Conservation (phyloP, 2,888 invertebrate species). For the Proisotoma minuta region DNA sequence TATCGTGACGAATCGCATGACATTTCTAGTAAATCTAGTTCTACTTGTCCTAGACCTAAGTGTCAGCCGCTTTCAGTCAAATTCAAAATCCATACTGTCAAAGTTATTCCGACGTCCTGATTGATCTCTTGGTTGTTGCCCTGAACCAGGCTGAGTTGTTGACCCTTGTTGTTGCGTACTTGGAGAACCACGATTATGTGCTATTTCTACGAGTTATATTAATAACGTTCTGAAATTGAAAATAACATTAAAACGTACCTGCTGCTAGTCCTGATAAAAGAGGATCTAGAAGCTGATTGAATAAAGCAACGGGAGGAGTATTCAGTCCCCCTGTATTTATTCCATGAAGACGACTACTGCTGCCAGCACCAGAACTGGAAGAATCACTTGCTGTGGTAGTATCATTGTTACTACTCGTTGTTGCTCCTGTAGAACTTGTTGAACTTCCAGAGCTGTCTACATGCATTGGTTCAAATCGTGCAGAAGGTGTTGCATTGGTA, state of each 20-base stretch:
- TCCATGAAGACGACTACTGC: background rate
- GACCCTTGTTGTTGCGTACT: background rate
- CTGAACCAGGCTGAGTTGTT: conserved; percentile 17
- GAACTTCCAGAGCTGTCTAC: conserved; percentile 10
- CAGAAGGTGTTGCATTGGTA: conserved; percentile 48
- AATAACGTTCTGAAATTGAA: background rate
- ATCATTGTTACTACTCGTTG: background rate
- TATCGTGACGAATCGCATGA: conserved; percentile 2
- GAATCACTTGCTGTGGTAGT: background rate
- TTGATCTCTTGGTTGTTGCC: conserved; percentile 10
- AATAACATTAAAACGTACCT: background rate
- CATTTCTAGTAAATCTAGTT: conserved; percentile 1
- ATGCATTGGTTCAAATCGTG: conserved; percentile 22
- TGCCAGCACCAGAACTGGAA: background rate
- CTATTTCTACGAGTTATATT: background rate
- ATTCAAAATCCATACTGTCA: conserved; percentile 32
- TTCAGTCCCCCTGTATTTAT: no score
- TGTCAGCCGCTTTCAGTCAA: conserved; percentile 23
- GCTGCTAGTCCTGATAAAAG: background rate
- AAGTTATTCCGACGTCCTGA: conserved; percentile 3
- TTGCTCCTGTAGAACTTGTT: background rate
- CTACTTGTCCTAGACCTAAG: background rate
- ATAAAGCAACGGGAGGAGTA: background rate
- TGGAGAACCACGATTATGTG: background rate
- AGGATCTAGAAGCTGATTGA: conserved; percentile 1